Evolutionary conservation across 1,140 invertebrate species (phyloP).

Genomic region (Leptinotarsa texana): DNA sequence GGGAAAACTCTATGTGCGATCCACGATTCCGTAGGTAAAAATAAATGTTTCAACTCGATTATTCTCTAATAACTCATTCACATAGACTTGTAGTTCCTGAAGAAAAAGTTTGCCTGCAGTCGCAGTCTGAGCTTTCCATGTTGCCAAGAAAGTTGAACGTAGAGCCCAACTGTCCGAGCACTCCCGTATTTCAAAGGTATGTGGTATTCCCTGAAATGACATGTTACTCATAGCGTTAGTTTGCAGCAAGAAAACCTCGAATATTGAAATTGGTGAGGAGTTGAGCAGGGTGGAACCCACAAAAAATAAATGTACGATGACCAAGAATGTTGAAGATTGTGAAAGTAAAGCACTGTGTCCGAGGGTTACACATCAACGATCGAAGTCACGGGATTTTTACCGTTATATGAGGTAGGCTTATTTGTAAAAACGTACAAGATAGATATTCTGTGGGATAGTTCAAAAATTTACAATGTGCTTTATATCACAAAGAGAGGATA

Average conservation of each 20-base stretch:
- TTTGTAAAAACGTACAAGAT: too few relatives aligned
- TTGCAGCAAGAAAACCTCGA: conserved; percentile 1
- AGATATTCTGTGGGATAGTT: background rate
- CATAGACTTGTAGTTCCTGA: conserved; percentile 1
- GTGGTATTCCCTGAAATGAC: background rate
- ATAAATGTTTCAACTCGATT: background rate
- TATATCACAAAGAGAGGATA: too few relatives aligned
- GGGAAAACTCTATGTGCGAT: conserved; percentile 9
- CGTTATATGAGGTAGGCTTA: too few relatives aligned
- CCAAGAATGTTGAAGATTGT: conserved; percentile 1
- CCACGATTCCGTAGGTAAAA: conserved; percentile 18
- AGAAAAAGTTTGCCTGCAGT: background rate
- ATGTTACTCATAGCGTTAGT: background rate
- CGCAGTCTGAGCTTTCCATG: background rate
- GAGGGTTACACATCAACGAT: background rate
- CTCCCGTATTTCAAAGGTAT: background rate
- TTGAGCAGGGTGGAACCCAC: background rate
- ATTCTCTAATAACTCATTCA: background rate
- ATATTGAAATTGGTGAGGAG: background rate
- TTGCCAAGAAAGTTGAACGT: background rate
- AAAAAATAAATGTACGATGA: conserved; percentile 19
- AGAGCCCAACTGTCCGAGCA: background rate
- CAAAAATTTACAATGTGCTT: background rate
- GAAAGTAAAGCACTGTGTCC: background rate
- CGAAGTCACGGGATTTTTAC: background rate